These are phyloP conservation scores for Drosophila pseudoananassae DNA, from an alignment of 1,140 invertebrate genomes.

Conservation along the genomic window DNA sequence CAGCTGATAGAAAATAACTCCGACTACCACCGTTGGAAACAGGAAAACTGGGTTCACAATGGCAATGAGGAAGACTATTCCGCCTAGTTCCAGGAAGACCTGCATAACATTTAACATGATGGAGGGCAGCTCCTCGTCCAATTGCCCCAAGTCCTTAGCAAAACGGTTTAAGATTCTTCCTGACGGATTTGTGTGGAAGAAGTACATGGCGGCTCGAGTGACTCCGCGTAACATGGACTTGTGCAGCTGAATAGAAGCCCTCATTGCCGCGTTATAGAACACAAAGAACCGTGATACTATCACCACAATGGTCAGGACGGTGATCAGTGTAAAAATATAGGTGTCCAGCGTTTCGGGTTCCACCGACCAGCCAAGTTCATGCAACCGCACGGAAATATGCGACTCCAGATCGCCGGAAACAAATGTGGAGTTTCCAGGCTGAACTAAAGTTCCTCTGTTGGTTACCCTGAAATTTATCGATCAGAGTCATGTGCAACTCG, in stretches of 20 bases:
- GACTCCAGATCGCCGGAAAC: constrained; percentile 28
- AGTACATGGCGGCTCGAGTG: constrained; percentile 90
- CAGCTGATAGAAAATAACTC: constrained; percentile 89
- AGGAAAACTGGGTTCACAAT: constrained; percentile 91
- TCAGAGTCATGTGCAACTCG: neutral
- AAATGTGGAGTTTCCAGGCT: constrained; percentile 3
- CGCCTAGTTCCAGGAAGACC: constrained; percentile 89
- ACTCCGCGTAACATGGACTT: constrained; percentile 91
- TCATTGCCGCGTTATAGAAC: constrained; percentile 90
- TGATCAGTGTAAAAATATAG: constrained; percentile 85
- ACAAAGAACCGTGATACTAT: constrained; percentile 86
- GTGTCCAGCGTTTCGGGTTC: constrained; percentile 64
- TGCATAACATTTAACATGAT: constrained; percentile 90
- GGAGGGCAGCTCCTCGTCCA: constrained; percentile 93
- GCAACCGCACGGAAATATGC: constrained; percentile 27
- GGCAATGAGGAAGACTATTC: constrained; percentile 90
- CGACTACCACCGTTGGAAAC: constrained; percentile 89
- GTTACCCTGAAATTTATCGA: constrained; percentile 84
- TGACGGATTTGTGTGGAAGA: constrained; percentile 92
- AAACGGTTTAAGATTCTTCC: constrained; percentile 91
- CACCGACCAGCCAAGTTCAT: constrained; percentile 44
- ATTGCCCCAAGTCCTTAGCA: constrained; percentile 93
- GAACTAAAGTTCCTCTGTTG: constrained; percentile 35
- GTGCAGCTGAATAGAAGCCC: constrained; percentile 90
- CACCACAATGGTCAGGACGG: constrained; percentile 86